These are phyloP conservation scores for Lycaena phlaeas DNA, from an alignment of 2,888 invertebrate species.

Conservation along the genomic window DNA sequence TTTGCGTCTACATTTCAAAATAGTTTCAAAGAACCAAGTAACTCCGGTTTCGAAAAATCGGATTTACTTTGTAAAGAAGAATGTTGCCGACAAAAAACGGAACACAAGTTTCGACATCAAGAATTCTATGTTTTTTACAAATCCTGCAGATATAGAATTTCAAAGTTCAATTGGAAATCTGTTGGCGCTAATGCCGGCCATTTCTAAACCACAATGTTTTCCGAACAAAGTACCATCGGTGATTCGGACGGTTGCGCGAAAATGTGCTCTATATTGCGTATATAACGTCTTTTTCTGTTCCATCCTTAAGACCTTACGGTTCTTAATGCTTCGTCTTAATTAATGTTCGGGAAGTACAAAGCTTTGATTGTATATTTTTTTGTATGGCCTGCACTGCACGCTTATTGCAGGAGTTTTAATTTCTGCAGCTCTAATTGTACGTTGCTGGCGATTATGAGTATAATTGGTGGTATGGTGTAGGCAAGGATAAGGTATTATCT, in stretches of 20 bases:
- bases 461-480: conserved; percentile 47
- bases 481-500: conserved; percentile 37
- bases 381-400: conserved; percentile 36
- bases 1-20: too few species aligned
- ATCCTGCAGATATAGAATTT: conserved; percentile 8
- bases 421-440: conserved; percentile 61
- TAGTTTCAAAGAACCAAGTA: too few species aligned
- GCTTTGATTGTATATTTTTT: conserved; percentile 55
- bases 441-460: conserved; percentile 50
- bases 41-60: too few species aligned
- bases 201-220: conserved; percentile 38
- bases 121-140: conserved; percentile 5
- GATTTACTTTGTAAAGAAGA: too few species aligned
- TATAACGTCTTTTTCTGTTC: conserved; percentile 27
- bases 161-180: conserved; percentile 25
- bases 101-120: conserved; percentile 2
- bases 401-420: conserved; percentile 54
- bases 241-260: conserved; percentile 17
- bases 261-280: conserved; percentile 22
- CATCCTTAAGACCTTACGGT: conserved; percentile 31
- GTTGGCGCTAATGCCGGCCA: conserved; percentile 32
- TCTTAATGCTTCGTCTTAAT: conserved; percentile 50
- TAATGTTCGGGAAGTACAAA: conserved; percentile 61
- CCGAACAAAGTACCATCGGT: conserved; percentile 33
- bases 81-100: too few species aligned